Conservation (phyloP, 2,888 invertebrate genomes). For the Heterodera filipjevi region DNA sequence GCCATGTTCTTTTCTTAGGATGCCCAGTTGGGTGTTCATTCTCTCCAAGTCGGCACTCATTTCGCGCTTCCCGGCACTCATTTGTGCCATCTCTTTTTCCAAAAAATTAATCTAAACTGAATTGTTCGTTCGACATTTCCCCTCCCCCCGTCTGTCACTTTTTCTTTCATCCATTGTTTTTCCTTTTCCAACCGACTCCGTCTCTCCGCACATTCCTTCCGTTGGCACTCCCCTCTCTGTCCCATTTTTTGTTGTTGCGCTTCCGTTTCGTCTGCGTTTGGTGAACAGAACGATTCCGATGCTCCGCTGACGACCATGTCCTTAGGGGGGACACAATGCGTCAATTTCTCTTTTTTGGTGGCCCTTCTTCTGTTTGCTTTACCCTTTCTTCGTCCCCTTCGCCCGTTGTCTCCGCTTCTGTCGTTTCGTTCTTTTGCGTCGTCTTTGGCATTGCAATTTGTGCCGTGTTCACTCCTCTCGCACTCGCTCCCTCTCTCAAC, state of each 20-base stretch:
- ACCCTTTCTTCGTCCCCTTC: not conserved
- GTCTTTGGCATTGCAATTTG: not conserved
- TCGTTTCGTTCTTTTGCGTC: not conserved
- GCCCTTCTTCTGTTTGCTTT: no score
- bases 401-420: not conserved
- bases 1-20: constrained; percentile 45
- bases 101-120: constrained; percentile 38
- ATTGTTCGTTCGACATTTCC: no score
- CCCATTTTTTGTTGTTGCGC: not conserved
- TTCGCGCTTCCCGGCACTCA: constrained; percentile 39
- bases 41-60: constrained; percentile 39
- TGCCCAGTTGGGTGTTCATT: not conserved
- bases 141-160: constrained; percentile 33
- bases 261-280: constrained; percentile 31
- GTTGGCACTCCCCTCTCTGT: constrained; percentile 49
- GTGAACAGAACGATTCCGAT: not conserved
- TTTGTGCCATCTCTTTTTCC: constrained; percentile 48
- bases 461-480: constrained; percentile 8
- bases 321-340: no score
- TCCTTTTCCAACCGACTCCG: constrained; percentile 52
- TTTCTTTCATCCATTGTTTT: constrained; percentile 51
- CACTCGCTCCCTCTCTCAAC: constrained; percentile 18
- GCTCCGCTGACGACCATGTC: not conserved
- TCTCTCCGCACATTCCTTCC: constrained; percentile 48
- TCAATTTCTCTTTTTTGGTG: no score